Evolutionary conservation across 1,140 invertebrate species (phyloP).

Genomic region (Sitobion miscanthi): DNA sequence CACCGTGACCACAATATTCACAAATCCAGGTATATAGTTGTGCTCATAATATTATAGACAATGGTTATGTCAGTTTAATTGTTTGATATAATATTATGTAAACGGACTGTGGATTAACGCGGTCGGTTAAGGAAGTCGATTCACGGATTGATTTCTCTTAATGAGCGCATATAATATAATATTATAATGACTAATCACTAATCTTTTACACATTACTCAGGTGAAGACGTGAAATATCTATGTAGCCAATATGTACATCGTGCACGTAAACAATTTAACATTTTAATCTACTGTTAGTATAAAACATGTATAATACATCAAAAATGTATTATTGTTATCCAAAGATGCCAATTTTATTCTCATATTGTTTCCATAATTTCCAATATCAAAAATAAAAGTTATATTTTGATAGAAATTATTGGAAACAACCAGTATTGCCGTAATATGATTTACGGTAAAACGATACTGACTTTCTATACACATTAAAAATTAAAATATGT

Average conservation of each 20-base stretch:
- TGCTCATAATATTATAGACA: background rate
- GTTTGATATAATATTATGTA: background rate
- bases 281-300: too few species aligned
- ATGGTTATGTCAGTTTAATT: constrained; percentile 16
- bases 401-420: too few species aligned
- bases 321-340: background rate
- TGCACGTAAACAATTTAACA: too few species aligned
- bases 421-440: too few species aligned
- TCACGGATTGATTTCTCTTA: background rate
- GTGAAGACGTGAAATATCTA: background rate
- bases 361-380: background rate
- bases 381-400: background rate
- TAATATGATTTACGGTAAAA: too few species aligned
- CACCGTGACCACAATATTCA: background rate
- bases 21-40: background rate
- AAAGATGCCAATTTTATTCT: background rate
- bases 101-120: background rate
- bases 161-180: background rate
- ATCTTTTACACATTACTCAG: background rate
- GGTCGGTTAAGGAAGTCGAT: background rate
- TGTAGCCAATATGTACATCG: too few species aligned
- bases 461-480: too few species aligned
- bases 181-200: background rate
- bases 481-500: too few species aligned
- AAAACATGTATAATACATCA: too few species aligned